These are phyloP conservation scores for Nephrotoma guestfalica DNA, from an alignment of 2,888 invertebrate species.

Conservation along the genomic window DNA sequence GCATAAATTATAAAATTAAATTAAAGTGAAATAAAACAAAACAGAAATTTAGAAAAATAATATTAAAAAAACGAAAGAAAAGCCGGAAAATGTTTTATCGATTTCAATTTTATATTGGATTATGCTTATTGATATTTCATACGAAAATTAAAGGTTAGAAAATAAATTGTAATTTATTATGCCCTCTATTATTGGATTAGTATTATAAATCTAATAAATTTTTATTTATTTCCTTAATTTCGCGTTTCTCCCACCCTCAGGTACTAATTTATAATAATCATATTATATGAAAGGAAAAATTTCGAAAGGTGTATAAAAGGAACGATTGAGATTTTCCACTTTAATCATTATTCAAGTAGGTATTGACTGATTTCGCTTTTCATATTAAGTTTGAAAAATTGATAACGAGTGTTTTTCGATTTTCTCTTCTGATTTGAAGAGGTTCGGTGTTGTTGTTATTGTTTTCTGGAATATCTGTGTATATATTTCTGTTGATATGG, in stretches of 20 bases:
- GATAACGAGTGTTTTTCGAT: background rate
- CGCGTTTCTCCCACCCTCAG: no score
- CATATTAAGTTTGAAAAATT: background rate
- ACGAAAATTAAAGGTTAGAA: constrained; percentile 1
- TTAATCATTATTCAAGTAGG: background rate
- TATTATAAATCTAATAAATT: no score
- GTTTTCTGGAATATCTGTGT: background rate
- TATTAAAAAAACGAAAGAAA: background rate
- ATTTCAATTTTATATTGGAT: constrained; percentile 1
- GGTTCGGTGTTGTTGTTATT: background rate
- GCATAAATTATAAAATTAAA: background rate
- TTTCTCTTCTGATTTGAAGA: background rate
- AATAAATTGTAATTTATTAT: background rate
- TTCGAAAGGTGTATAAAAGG: background rate
- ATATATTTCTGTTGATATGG: background rate
- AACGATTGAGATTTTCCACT: background rate
- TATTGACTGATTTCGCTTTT: background rate
- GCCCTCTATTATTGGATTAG: background rate
- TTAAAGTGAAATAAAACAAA: background rate
- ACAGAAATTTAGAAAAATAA: background rate
- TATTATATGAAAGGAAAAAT: background rate
- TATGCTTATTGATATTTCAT: constrained; percentile 1
- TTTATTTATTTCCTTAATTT: no score
- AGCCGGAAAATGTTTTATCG: constrained; percentile 2
- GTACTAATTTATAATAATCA: background rate